These are phyloP conservation scores for Patella ulyssiponensis DNA, from an alignment of 2,888 invertebrate species.

Conservation along the genomic window DNA sequence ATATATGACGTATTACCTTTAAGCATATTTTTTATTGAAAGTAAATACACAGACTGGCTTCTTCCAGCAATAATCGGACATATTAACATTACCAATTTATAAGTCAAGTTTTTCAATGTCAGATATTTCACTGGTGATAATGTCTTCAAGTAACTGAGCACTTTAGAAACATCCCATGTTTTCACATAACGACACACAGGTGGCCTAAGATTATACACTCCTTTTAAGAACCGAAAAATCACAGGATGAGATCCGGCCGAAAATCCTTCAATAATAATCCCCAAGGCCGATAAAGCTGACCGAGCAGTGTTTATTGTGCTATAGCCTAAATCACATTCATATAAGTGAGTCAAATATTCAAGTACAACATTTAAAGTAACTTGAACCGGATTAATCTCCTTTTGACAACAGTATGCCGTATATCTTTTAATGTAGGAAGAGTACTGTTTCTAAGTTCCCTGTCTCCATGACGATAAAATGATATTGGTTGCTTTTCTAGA, in stretches of 20 bases:
- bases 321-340: not conserved
- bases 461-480: conserved; percentile 22
- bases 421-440: not conserved
- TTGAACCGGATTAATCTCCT: not conserved
- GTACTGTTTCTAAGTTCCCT: not conserved
- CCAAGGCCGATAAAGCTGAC: not conserved
- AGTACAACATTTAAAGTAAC: not conserved
- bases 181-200: not conserved
- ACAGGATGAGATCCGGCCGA: not conserved
- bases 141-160: not conserved
- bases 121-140: not conserved
- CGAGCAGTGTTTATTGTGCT: not conserved
- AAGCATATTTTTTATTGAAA: not conserved
- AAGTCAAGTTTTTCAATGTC: not conserved
- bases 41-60: not conserved
- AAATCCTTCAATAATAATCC: not conserved
- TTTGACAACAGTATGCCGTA: not conserved
- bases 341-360: not conserved
- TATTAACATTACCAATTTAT: not conserved
- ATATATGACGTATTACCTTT: not conserved
- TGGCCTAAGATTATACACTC: not conserved
- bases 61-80: not conserved
- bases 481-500: conserved; percentile 28
- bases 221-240: not conserved
- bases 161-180: not conserved